These are phyloP conservation scores for Automeris io DNA, from an alignment of 2,888 invertebrate genomes.

Conservation along the genomic window DNA sequence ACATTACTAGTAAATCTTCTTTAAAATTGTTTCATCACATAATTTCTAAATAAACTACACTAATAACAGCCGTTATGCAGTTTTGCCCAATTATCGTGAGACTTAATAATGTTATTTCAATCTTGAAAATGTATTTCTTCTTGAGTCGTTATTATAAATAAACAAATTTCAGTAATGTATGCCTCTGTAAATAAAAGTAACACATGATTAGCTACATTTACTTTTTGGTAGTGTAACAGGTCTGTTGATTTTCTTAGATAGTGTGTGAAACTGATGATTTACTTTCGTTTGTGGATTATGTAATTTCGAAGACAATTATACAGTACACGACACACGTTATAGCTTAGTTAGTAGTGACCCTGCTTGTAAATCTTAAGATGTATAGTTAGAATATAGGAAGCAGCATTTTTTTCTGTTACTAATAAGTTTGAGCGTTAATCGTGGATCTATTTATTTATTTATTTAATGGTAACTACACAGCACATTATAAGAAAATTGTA, in stretches of 20 bases:
- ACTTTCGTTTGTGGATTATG: not conserved
- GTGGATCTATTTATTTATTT: too few relatives aligned
- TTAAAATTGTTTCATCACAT: not conserved
- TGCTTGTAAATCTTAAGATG: too few relatives aligned
- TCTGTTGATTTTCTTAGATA: not conserved
- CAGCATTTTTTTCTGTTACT: too few relatives aligned
- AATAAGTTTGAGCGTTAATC: too few relatives aligned
- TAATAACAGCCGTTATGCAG: not conserved
- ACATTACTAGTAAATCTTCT: not conserved
- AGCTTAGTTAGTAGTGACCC: too few relatives aligned
- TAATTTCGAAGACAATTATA: not conserved
- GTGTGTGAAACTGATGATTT: not conserved
- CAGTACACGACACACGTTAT: too few relatives aligned
- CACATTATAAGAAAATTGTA: too few relatives aligned
- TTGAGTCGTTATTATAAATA: conserved; percentile 9
- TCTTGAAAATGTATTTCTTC: not conserved
- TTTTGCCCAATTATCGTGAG: not conserved
- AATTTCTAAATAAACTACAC: not conserved
- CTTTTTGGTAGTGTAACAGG: conserved; percentile 17
- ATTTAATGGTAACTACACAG: too few relatives aligned
- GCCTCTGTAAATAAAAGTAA: conserved; percentile 37
- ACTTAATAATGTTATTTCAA: not conserved
- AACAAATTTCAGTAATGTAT: conserved; percentile 25
- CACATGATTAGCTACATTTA: conserved; percentile 27
- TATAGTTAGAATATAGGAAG: too few relatives aligned